Evolutionary conservation across 2,113 vertebrate species (phyloP), one percentile per base, ranked within the genome.

Genomic region (Agapornis roseicollis): DNA sequence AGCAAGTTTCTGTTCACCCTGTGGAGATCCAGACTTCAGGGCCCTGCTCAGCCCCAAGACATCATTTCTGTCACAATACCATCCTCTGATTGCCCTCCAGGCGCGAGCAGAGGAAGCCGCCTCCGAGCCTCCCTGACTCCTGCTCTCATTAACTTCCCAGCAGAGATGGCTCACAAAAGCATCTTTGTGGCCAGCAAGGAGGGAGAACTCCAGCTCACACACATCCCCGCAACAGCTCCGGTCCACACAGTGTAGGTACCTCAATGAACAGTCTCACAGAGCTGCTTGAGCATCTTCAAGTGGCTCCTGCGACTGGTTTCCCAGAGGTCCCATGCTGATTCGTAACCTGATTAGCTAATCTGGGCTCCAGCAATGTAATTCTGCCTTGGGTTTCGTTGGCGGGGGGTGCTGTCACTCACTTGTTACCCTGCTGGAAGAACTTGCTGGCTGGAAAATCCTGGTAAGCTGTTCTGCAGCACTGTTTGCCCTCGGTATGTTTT

Each of bases 121-220:
- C 96, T 93, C 70, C 7, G 16, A 96, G 95, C 81, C 94, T 93
- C 71, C 53, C 49, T 2, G 82, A 65, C 89, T 96, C 87, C 91
- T 69, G 83, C 93, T 55, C 85, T 95, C 91, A 90, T 96, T 93
- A 94, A 76, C 56, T 70, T 71, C 90, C 71, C 94, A 65, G 31
- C 20, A 1, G 82, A 89, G 88, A 90, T 92, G 95, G 88, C 94
- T 96, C 91, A 96, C 95, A 96, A 97, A 97, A 96, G 91, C 85
- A 86, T 70, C 95, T 94, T 97, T 95, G 94, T 97, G 93, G 91
- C 94, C 95, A 94, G 81, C 66, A 47, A 37, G 28, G 87, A 70
- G 13, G 42, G 85, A 28, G 84, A 44, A 39, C 81, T 56, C 52
- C 78, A 33, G 74, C 52, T 2, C 85, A 5, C 85, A 13, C 74